Evolutionary conservation across 53 echinoderm and acorn worm species (phyloP).

Genomic region (Holothuria leucospilota): DNA sequence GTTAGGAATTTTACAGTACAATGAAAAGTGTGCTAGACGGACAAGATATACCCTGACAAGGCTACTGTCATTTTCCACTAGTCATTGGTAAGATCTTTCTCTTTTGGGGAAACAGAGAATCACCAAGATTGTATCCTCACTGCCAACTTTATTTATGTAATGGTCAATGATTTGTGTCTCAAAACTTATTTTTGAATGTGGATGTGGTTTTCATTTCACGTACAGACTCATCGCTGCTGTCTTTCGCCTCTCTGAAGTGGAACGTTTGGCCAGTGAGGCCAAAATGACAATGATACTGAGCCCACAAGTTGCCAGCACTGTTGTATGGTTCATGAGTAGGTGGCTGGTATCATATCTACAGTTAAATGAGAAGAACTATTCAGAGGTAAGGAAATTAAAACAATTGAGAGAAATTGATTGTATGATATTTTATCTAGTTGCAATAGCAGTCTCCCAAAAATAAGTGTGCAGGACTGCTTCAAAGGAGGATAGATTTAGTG

Average conservation of each 20-base stretch:
- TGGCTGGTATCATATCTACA: conserved; percentile 92
- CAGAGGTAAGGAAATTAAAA: conserved; percentile 71
- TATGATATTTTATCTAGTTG: neutral
- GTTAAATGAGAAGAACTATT: conserved; percentile 87
- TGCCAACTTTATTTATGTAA: too few species aligned
- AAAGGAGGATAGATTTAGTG: too few species aligned
- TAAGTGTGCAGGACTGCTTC: neutral
- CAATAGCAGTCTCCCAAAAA: neutral
- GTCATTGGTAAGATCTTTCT: too few species aligned
- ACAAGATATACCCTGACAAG: too few species aligned
- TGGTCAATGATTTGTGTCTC: too few species aligned
- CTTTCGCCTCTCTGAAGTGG: conserved; percentile 85
- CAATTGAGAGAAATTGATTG: neutral
- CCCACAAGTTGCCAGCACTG: conserved; percentile 87
- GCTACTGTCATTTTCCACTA: too few species aligned
- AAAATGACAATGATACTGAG: conserved; percentile 79
- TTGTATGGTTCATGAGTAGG: conserved; percentile 86
- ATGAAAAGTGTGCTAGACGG: too few species aligned
- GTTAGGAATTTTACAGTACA: too few species aligned
- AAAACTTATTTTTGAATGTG: too few species aligned
- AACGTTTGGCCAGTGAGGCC: conserved; percentile 81
- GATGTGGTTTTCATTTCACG: neutral
- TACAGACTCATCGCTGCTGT: conserved; percentile 85
- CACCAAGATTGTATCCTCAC: too few species aligned
- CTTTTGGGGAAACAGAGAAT: too few species aligned